Evolutionary conservation across 2,888 invertebrate species (phyloP), one percentile per base, ranked within the genome.

Genomic region (Seira sanloemensis): DNA sequence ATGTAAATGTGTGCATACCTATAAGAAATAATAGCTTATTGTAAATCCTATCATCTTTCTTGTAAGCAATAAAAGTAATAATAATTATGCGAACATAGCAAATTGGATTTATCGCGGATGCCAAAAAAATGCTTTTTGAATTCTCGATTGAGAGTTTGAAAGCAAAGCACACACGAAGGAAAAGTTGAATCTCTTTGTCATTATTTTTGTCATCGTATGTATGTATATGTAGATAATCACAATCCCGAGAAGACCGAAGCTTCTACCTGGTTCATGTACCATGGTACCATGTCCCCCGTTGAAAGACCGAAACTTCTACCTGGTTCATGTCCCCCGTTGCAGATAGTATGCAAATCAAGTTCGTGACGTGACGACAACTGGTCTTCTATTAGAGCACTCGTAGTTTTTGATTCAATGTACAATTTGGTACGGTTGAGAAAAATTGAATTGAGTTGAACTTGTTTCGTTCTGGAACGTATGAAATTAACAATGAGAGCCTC

Each of bases 331-430:
- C 58, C 58, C n/a, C 58, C 2, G 12, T 37, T 9, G 7, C 7
- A 37, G 37, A 37, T 37, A 37, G n/a, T 16, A 58, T 58, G 58
- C n/a, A 74, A 74, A 74, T 74, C 62, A 62, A 62, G 26, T 74
- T 74, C 74, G 74, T 74, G 74, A 74, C 74, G 74, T 67, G 67
- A 25, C 24, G 67, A 67, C 67, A 67, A 67, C 67, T 26, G 67
- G 67, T 67, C 67, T 26, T n/a, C 2, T 9, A 65, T 19, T 9
- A 54, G 2, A n/a, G n/a, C n/a, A n/a, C n/a, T n/a, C n/a, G n/a
- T n/a, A n/a, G n/a, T n/a, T n/a, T n/a, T n/a, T n/a, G n/a, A 37
- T 37, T 37, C 37, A 37, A 37, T 37, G 37, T 12, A 37, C 4
- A 37, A 37, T 7, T 37, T 7, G 5, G 12, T 37, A 37, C 37